Evolutionary conservation across 1,140 invertebrate genomes (phyloP).

Genomic region (Hylaeus anthracinus): DNA sequence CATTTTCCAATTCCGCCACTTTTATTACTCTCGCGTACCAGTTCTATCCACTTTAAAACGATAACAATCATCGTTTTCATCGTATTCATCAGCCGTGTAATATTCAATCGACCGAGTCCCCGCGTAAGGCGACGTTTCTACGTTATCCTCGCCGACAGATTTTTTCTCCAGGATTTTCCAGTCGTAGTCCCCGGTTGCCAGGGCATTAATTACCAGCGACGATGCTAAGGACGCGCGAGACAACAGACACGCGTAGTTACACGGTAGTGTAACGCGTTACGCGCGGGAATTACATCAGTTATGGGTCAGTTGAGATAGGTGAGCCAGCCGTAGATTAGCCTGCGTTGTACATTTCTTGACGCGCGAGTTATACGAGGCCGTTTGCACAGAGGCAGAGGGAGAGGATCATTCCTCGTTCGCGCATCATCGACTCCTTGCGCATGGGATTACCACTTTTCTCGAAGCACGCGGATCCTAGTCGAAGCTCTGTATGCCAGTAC

Average conservation of each 20-base stretch:
- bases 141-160: too few relatives aligned
- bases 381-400: not conserved
- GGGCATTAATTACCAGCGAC: not conserved
- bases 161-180: not conserved
- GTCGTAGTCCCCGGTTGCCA: not conserved
- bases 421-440: constrained; percentile 11
- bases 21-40: too few relatives aligned
- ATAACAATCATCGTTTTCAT: too few relatives aligned
- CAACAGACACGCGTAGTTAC: not conserved
- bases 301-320: constrained; percentile 66
- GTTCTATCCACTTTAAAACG: too few relatives aligned
- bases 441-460: too few relatives aligned
- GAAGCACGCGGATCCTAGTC: too few relatives aligned
- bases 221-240: not conserved
- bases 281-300: constrained; percentile 48
- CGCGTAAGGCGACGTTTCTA: too few relatives aligned
- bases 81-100: too few relatives aligned
- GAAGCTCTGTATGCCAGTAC: too few relatives aligned
- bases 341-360: constrained; percentile 41
- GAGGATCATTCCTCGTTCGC: not conserved
- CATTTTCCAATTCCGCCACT: too few relatives aligned
- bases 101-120: too few relatives aligned
- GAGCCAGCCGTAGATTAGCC: constrained; percentile 59
- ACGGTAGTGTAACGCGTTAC: constrained; percentile 19
- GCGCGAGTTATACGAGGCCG: not conserved